Evolutionary conservation across 2,797 vertebrate species (phyloP).

Genomic region (Hydrocynus forskahlii): DNA sequence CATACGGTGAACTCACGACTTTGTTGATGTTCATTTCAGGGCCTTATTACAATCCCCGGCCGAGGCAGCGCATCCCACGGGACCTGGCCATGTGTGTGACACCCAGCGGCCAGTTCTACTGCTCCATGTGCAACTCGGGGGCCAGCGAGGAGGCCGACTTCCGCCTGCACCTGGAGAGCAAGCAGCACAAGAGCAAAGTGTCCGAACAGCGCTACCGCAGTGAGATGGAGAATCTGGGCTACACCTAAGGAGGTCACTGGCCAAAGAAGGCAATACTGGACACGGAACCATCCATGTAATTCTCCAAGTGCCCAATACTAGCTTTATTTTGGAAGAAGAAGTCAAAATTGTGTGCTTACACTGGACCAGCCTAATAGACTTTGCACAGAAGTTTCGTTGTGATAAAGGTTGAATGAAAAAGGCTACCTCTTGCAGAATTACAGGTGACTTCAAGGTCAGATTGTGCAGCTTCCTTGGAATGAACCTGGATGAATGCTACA

Average conservation of each 20-base stretch:
- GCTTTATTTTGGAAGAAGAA: conserved; percentile 10
- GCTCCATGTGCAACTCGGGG: conserved; percentile 97
- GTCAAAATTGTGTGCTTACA: not conserved
- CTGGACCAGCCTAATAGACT: conserved; percentile 16
- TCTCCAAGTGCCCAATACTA: conserved; percentile 38
- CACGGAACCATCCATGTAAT: conserved; percentile 1
- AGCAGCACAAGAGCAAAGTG: conserved; percentile 97
- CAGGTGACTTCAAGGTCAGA: conserved; percentile 34
- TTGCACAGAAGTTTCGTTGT: conserved; percentile 14
- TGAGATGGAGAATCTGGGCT: conserved; percentile 98
- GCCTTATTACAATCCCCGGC: conserved; percentile 95
- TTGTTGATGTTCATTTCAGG: conserved; percentile 72
- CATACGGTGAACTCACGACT: not conserved
- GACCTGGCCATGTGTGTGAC: conserved; percentile 99
- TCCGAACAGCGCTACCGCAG: conserved; percentile 94
- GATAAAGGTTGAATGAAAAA: conserved; percentile 22
- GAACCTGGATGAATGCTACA: conserved; percentile 1
- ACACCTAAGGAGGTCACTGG: conserved; percentile 78
- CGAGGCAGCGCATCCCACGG: conserved; percentile 93
- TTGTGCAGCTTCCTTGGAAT: conserved; percentile 1
- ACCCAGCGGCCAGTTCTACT: conserved; percentile 98
- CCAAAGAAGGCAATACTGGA: conserved; percentile 8
- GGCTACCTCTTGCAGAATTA: conserved; percentile 48
- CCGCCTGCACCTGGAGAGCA: conserved; percentile 97
- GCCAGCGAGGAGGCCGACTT: conserved; percentile 95